Percentiles rank a stretch among this genome's conserved stretches.
These are phyloP conservation scores for Trissolcus brochymenae DNA, from an alignment of 2,888 invertebrate species.

Conservation along the genomic window DNA sequence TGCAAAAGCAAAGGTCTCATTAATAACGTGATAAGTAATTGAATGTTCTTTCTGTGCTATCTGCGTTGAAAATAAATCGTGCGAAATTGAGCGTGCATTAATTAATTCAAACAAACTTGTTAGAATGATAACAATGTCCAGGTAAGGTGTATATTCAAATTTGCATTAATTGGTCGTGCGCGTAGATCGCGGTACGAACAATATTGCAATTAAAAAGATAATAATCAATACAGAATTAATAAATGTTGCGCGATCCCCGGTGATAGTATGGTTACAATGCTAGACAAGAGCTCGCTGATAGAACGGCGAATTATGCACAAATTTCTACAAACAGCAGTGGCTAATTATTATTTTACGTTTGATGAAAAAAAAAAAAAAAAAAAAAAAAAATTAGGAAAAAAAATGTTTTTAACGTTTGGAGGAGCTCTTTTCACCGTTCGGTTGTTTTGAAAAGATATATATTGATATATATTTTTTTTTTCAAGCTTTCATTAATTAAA, in stretches of 20 bases:
- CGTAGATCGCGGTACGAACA: conserved; percentile 29
- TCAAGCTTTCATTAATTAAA: not conserved
- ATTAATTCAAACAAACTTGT: conserved; percentile 54
- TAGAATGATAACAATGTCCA: conserved; percentile 56
- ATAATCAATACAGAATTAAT: conserved; percentile 43
- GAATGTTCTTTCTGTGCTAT: conserved; percentile 45
- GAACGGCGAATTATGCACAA: too few relatives aligned
- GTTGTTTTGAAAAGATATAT: too few relatives aligned
- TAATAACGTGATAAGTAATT: conserved; percentile 52
- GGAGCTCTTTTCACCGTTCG: too few relatives aligned
- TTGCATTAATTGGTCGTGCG: conserved; percentile 46
- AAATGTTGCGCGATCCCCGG: conserved; percentile 23
- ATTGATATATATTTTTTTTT: too few relatives aligned
- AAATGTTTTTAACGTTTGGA: too few relatives aligned
- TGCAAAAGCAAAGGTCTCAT: conserved; percentile 41
- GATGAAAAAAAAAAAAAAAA: too few relatives aligned
- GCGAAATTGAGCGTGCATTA: conserved; percentile 54
- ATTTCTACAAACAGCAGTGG: too few relatives aligned
- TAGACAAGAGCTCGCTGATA: not conserved
- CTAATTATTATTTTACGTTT: too few relatives aligned
- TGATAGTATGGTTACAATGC: not conserved
- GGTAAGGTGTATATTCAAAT: conserved; percentile 47
- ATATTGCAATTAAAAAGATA: conserved; percentile 55
- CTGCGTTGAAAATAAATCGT: conserved; percentile 47
- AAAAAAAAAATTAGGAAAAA: too few relatives aligned